Conservation (phyloP, 1,140 invertebrate species). For the Pemphigus obesinymphae region DNA sequence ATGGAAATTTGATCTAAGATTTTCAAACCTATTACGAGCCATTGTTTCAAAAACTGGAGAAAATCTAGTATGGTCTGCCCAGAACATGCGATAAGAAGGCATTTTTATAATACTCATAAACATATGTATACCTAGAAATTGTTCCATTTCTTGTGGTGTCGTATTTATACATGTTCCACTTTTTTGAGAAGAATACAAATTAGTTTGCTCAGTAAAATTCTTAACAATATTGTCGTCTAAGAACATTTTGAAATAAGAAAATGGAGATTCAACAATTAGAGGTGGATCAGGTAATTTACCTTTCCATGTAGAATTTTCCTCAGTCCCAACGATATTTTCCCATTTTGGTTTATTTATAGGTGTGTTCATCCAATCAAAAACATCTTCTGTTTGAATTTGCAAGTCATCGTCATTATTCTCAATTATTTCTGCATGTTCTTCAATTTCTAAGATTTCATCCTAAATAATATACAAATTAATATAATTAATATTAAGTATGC, state of each 20-base stretch:
- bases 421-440: no score
- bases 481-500: no score
- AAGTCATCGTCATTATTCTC: background rate
- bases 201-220: slow-evolving; percentile 36
- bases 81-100: slow-evolving; percentile 45
- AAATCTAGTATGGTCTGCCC: slow-evolving; percentile 32
- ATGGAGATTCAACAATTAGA: background rate
- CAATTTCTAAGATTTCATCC: no score
- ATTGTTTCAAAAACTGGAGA: background rate
- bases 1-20: background rate
- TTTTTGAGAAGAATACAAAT: slow-evolving; percentile 43
- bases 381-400: background rate
- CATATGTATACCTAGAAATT: slow-evolving; percentile 46
- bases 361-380: background rate
- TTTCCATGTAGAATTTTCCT: background rate
- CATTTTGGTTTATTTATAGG: background rate
- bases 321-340: background rate
- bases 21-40: background rate
- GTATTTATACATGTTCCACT: slow-evolving; percentile 21
- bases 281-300: background rate
- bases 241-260: background rate
- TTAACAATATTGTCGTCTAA: background rate
- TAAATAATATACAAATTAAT: no score
- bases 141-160: slow-evolving; percentile 43
- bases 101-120: slow-evolving; percentile 44